Evolutionary conservation across 2,797 vertebrate genomes (phyloP), one percentile per base, ranked within the genome.

Genomic region (Luscinia luscinia): DNA sequence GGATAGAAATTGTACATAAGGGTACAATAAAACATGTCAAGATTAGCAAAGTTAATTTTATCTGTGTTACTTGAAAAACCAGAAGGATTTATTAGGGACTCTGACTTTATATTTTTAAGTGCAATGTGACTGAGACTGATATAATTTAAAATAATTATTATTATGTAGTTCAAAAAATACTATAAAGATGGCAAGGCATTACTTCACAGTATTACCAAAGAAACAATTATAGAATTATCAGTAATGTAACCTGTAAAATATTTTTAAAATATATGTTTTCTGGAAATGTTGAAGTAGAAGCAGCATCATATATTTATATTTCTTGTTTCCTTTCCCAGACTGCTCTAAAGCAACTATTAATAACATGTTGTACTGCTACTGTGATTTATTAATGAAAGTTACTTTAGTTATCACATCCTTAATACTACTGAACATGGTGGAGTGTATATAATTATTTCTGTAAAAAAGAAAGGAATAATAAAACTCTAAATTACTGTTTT

Each of bases 141-240:
- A 95, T 94, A 97, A 94, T 96, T 97, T 93, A 90, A 95, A 96
- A 87, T 97, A 97, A 98, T 97, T 97, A 95, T 96, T 97, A 95
- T 95, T 96, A 61, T 87, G 83, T 93, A 95, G 77, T 91, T 97
- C 66, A 93, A 96, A 68, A 96, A 95, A 87, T 94, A 94, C 80
- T 94, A 88, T 93, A 97, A 97, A 96, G 91, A 94, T 87, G 89
- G 91, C 76, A 90, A 90, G 95, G 88, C 73, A 80, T 97, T 96
- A 94, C 80, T 81, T 98, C 94, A 97, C 94, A 94, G 92, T 87
- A 89, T 91, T 93, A 91, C 95, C 94, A 96, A 94, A 93, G 92
- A 95, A 96, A 96, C 89, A 96, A 97, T 93, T 97, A 95, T 27
- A 96, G 90, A 97, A 97, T 97, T 97, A 97, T 84, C 93, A 95